Percentiles rank a stretch among this genome's conserved stretches.
Conservation (phyloP, 2,797 vertebrate species). For the Manis javanica region DNA sequence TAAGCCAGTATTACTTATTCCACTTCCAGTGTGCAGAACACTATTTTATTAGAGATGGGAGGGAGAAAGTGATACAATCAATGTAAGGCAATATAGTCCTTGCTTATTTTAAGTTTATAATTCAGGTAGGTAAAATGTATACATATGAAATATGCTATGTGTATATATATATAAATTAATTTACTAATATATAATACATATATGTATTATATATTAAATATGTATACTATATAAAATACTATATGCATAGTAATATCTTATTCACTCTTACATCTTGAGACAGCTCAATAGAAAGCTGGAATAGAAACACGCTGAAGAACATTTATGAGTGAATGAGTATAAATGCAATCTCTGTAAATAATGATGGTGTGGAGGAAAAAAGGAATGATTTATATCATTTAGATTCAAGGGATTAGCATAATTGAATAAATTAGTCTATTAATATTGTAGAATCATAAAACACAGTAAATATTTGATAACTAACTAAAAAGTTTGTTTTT, state of each 20-base stretch:
- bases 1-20: neutral
- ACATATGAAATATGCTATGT: neutral
- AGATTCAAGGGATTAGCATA: neutral
- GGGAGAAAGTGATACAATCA: neutral
- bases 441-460: constrained; percentile 56
- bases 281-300: neutral
- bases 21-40: neutral
- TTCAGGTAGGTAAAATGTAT: neutral
- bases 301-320: neutral
- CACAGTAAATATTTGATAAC: constrained; percentile 50
- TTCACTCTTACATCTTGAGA: neutral
- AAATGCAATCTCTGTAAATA: constrained; percentile 31
- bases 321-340: neutral
- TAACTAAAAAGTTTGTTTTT: constrained; percentile 18
- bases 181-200: neutral
- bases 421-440: constrained; percentile 59
- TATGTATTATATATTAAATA: neutral
- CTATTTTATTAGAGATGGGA: neutral
- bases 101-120: neutral
- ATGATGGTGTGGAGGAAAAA: neutral
- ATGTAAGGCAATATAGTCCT: neutral
- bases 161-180: neutral
- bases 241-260: neutral
- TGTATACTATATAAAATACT: neutral
- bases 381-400: neutral